Percentiles rank a stretch among this genome's conserved stretches.
Conservation (phyloP, 1,140 invertebrate species). For the Calliphora vicina region DNA sequence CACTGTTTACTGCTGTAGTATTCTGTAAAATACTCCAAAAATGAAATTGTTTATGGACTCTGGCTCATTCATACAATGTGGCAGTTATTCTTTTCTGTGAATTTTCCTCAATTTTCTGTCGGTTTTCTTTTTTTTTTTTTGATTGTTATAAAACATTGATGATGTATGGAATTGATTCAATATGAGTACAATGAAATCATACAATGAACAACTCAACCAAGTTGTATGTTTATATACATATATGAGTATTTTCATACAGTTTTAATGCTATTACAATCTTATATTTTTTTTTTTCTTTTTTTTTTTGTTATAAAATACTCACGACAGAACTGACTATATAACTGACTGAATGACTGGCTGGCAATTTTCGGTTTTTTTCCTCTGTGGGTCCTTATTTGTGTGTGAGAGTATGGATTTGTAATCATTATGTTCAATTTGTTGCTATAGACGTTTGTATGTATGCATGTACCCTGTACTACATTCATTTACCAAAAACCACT, state of each 20-base stretch:
- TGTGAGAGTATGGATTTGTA: background rate
- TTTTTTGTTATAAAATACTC: no score
- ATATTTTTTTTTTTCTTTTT: background rate
- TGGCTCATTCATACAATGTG: background rate
- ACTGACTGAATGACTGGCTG: background rate
- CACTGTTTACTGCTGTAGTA: no score
- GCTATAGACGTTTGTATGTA: no score
- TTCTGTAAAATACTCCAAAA: background rate
- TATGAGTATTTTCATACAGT: background rate
- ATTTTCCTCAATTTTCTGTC: background rate
- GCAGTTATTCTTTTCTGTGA: background rate
- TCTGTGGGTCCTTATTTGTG: background rate
- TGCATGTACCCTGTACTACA: background rate
- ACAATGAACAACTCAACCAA: background rate
- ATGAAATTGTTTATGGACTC: background rate
- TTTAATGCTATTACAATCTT: background rate
- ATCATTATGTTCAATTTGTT: slow-evolving; percentile 25
- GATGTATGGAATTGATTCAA: slow-evolving; percentile 22
- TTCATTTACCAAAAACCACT: background rate
- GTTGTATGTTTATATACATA: background rate
- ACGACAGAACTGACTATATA: background rate
- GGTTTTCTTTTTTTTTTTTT: background rate
- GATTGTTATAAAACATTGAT: slow-evolving; percentile 18
- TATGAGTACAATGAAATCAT: slow-evolving; percentile 7
- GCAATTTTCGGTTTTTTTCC: background rate